Base-by-base conservation (phyloP, 1,140 invertebrate genomes). In the Dolichoris vasculosae region DNA sequence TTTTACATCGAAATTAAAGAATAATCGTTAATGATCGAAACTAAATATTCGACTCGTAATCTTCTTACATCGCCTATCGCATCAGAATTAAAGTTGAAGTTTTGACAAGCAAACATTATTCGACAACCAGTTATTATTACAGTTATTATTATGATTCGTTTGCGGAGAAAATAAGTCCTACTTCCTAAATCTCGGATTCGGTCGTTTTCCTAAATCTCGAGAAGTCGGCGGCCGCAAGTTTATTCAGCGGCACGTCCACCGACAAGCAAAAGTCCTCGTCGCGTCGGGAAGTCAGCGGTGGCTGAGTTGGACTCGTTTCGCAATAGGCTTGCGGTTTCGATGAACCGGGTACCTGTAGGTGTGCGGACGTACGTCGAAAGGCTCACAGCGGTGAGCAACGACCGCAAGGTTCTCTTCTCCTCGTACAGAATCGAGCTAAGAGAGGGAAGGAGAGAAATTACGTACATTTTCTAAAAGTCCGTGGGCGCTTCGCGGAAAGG, bases 321-420 rank as follows among this genome's bases (percentile, higher is more conserved):
- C 71, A 64, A 64, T 51, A 17, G 69, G 30, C 55, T 84, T 84
- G 83, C 83, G 83, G 83, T 84, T 78, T 78, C 13, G 51, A 7
- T 15, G n/a, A 46, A 20, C 13, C n/a, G 40, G 0, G n/a, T 46
- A 69, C 8, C 40, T 26, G 11, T 32, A 26, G 2, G 40, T 32
- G 17, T 13, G 35, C 13, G 7, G 23, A 69, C 32, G 67, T 67
- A 32, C 8, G 11, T 26, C 8, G 7, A 23, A 26, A 40, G 30
- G 64, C 3, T n/a, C 4, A 20, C 23, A 20, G 48, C 35, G 67
- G 67, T 11, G 30, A 80, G 9, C 0, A 26, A 0, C 46, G 26
- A 73, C 67, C 81, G 48, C 81, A 83, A 55, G 67, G 17, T 55
- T 35, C 46, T 82, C 80, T 38, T 26, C 0, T 26, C 23, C 23